Base-by-base conservation (phyloP, 1,140 invertebrate genomes). In the Argopecten irradians region DNA sequence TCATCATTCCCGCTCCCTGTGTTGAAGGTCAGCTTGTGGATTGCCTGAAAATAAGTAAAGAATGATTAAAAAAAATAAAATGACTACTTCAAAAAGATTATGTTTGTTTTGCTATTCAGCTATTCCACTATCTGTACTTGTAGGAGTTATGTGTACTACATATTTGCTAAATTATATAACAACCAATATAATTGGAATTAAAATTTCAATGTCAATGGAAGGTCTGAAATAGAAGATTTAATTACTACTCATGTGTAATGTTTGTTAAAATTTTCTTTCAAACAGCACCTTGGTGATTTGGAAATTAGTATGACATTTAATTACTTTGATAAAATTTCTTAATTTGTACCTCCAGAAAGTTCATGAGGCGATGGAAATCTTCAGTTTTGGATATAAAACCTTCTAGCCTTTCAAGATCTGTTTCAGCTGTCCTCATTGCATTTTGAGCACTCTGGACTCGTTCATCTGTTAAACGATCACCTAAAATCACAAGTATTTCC, bases 331-430 rank as follows among this genome's bases (percentile, higher is more conserved):
- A 41, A 41, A 41, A 41, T 41, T 41, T 14, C 7, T 41, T n/a
- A n/a, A n/a, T n/a, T n/a, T n/a, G n/a, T n/a, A 86, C 88, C 86
- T 91, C 90, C 32, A 91, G 33, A 71, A 91, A 91, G 86, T 91
- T 91, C 90, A 89, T 87, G 1, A 91, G 83, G 34, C 90, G 85
- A 46, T 91, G 88, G 41, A 91, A 91, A 82, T 91, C 86, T 82
- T 91, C 90, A 33, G 89, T 89, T 88, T 91, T 91, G 0, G 90
- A 91, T 71, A 91, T 89, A 34, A 91, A 91, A 2, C 90, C 88
- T 36, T 89, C 90, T 3, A 89, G 82, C 28, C 88, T 82, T 19
- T 33, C 36, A 34, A 2, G 1, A 16, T 82, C 9, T 34, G 82
- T 88, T 39, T 85, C 85, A 13, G 39, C 89, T 89, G 87, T 91